Evolutionary conservation across 2,888 invertebrate species (phyloP).

Genomic region (Tiliacea aurago): DNA sequence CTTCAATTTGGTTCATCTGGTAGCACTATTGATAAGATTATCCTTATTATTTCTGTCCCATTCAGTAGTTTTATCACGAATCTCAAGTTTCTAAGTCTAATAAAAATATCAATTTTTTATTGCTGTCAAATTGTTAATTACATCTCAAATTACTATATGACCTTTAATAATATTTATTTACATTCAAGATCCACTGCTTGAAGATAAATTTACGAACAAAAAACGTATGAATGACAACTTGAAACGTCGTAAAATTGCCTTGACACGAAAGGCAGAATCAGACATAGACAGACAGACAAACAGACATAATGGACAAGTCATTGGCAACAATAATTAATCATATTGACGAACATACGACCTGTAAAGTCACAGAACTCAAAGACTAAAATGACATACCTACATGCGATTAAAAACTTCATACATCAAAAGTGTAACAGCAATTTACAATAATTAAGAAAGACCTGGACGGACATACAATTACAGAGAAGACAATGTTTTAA

Average conservation of each 20-base stretch:
- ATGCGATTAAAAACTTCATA: slow-evolving; percentile 13
- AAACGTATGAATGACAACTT: slow-evolving; percentile 13
- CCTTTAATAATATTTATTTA: slow-evolving; percentile 31
- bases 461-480: too few species aligned
- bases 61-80: not conserved
- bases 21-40: not conserved
- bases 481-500: slow-evolving; percentile 7
- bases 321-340: slow-evolving; percentile 39
- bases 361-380: not conserved
- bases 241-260: slow-evolving; percentile 31
- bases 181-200: slow-evolving; percentile 1
- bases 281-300: slow-evolving; percentile 9
- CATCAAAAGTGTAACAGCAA: slow-evolving; percentile 6
- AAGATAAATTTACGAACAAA: slow-evolving; percentile 14
- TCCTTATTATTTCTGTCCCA: not conserved
- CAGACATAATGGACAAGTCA: not conserved
- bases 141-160: slow-evolving; percentile 2
- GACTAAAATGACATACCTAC: not conserved
- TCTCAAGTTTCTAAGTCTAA: not conserved
- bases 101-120: slow-evolving; percentile 11
- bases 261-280: slow-evolving; percentile 27
- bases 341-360: slow-evolving; percentile 3
- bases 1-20: not conserved
- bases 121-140: slow-evolving; percentile 14
- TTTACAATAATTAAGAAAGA: slow-evolving; percentile 9